Percentiles rank a stretch among this genome's conserved stretches.
phyloP scores from a whole-genome alignment of 2,113 vertebrate genomes.

The Anser cygnoides region DNA sequence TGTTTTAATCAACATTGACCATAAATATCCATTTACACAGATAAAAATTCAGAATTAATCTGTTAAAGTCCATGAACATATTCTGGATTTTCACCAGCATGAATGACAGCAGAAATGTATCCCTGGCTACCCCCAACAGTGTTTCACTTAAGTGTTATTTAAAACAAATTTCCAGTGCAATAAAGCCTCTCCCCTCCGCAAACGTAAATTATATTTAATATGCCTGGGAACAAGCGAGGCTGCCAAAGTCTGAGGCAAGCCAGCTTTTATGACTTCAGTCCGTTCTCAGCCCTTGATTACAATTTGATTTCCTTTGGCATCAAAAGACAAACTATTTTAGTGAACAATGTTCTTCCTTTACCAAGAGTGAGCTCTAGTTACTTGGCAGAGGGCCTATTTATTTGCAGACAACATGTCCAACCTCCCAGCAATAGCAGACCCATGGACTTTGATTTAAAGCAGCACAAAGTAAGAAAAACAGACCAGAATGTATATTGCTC shows the following conservation, averaged over 20 bases:
- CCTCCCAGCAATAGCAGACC: conserved; percentile 60
- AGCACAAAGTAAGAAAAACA: conserved; percentile 51
- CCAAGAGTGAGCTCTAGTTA: conserved; percentile 73
- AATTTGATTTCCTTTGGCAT: conserved; percentile 91
- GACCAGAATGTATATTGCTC: conserved; percentile 57
- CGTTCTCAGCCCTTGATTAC: conserved; percentile 84
- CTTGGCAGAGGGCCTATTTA: conserved; percentile 71
- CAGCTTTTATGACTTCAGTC: conserved; percentile 86
- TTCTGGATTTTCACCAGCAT: conserved; percentile 6
- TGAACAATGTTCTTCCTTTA: conserved; percentile 92
- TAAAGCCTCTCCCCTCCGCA: conserved; percentile 73
- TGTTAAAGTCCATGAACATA: neutral
- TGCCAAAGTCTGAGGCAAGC: conserved; percentile 83
- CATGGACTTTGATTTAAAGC: conserved; percentile 52
- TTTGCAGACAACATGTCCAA: conserved; percentile 68
- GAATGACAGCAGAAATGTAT: conserved; percentile 31
- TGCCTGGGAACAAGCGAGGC: conserved; percentile 78
- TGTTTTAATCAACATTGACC: neutral
- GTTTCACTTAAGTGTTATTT: conserved; percentile 67
- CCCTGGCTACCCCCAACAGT: neutral
- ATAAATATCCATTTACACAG: neutral
- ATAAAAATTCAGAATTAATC: neutral
- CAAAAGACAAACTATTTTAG: conserved; percentile 90
- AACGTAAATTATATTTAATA: conserved; percentile 81
- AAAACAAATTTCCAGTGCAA: conserved; percentile 76